Evolutionary conservation across 2,888 invertebrate genomes (phyloP), one percentile per base, ranked within the genome.

Genomic region (Hypercompe scribonia): DNA sequence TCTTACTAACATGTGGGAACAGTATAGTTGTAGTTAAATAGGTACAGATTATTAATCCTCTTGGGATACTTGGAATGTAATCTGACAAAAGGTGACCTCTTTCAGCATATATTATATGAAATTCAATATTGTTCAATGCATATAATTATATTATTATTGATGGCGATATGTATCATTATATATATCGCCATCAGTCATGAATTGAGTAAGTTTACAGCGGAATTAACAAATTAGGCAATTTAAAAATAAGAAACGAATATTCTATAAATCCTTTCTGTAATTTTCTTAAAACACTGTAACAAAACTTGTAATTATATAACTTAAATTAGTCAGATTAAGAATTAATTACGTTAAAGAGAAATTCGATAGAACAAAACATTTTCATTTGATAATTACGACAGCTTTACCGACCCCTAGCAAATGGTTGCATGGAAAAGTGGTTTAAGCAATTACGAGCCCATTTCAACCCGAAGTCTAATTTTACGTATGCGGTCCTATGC

Each of bases 41-140:
- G 28, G 42, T 72, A 42, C 68, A 33, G 67, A 54, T 39, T 39
- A 65, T 72, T 54, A 64, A 68, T 72, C 54, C 39, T 65, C 31
- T 42, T 33, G 28, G 42, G 71, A 21, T 18, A 11, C 28, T 54
- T 67, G 61, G 61, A 61, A 71, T 66, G 42, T 42, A 58, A 71
- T 61, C n/a, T 61, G 61, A 24, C 10, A 39, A 33, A 31, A 54
- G 24, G 31, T 36, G 13, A 24, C 18, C 33, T n/a, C 5, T 33
- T n/a, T 68, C 36, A 54, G n/a, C 34, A 54, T 54, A 50, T 31
- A 31, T 67, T 8, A 24, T 34, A 10, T 33, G 11, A 67, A 24
- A 33, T 28, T 7, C 33, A 13, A 31, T 24, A 34, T 21, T 50
- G 34, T 50, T 33, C 50, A 33, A 50, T 24, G n/a, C n/a, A n/a